Base-by-base conservation (phyloP, 1,140 invertebrate genomes). In the Leptoteleia sp. region DNA sequence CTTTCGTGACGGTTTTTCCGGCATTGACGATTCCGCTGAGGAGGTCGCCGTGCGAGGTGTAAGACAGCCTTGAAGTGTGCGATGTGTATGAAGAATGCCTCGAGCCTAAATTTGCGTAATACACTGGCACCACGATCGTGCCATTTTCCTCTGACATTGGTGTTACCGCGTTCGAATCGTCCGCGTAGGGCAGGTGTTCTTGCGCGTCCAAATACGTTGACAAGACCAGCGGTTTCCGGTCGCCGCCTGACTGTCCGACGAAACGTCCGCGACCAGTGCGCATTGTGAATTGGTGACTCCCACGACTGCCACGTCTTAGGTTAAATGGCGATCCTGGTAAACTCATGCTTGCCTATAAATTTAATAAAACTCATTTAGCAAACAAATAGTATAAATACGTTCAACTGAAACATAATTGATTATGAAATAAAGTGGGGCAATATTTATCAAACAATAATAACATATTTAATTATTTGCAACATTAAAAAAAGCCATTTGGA, bases 91-190 rank as follows among this genome's bases (percentile, higher is more conserved):
- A 97, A 52, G 96, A 97, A 88, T 97, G 96, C 72, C 96, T 92
- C 54, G 96, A 97, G 75, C 94, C 94, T 87, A 95, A 91, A 89
- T 93, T 95, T 70, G 94, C 91, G 86, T 95, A 95, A 88, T 96
- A 96, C 80, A 96, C 93, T 4, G 96, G 95, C 72, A 98, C 95
- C 80, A 97, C 95, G 87, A 97, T 97, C 78, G 96, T 96, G 79
- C 96, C 96, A 88, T 97, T 98, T 88, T 99, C 97, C 91, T 99
- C 98, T 48, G 96, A 98, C 95, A 98, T 98, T 8, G 98, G 98
- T 38, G 97, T 99, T 1, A 98, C 97, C 45, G 97, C 98, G 84
- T 97, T 97, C 40, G 97, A 98, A 88, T 99, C 97, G 88, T 99
- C 98, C 17, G 97, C 97, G 88, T 97, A 99, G 9, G 98, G 98